A percentile compares a stretch with the other conserved stretches of the same genome.
Conservation (phyloP, 2,797 vertebrate species). For the Onychomys arenicola region DNA sequence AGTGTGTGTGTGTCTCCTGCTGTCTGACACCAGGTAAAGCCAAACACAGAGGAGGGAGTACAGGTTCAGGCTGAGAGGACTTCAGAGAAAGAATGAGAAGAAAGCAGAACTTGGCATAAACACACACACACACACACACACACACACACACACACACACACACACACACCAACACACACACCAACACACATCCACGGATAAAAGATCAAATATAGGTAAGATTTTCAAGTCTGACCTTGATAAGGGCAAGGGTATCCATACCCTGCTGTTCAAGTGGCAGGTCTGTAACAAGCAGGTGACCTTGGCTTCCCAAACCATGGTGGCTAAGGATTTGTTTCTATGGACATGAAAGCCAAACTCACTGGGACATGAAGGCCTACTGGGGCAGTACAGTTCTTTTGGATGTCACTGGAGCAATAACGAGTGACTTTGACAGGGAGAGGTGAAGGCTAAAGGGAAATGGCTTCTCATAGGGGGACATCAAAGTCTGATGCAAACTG, state of each 20-base stretch:
- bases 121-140: background rate
- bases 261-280: background rate
- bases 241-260: background rate
- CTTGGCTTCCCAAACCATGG: too few relatives aligned
- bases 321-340: too few relatives aligned
- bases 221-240: background rate
- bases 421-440: background rate
- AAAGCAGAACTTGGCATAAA: background rate
- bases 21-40: background rate
- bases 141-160: background rate
- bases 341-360: rapidly evolving
- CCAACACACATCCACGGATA: background rate
- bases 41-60: background rate
- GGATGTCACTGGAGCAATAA: background rate
- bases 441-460: background rate
- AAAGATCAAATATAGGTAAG: background rate
- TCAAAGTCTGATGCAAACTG: background rate
- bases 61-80: background rate
- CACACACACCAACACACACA: background rate
- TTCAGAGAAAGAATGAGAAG: conserved; percentile 1
- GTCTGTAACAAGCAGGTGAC: rapidly evolving
- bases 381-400: background rate
- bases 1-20: rapidly evolving
- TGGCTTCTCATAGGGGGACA: background rate
- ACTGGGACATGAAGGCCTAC: rapidly evolving